Conservation (phyloP, 2,888 invertebrate species). For the Linnaemya tessellans region DNA sequence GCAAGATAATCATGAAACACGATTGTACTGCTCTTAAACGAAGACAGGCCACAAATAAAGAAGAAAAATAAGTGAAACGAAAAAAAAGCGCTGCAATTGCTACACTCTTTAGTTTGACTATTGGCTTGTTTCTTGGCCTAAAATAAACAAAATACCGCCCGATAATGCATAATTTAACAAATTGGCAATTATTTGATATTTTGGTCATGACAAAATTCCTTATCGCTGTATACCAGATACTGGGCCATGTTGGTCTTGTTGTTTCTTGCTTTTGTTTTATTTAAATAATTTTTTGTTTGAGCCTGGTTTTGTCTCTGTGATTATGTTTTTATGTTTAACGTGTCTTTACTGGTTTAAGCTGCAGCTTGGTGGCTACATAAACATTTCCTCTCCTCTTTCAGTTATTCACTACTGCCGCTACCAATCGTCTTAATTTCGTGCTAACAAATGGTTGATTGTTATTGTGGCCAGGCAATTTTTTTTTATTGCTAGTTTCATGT, state of each 20-base stretch:
- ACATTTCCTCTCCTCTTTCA: conserved; percentile 4
- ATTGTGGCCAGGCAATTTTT: conserved; percentile 33
- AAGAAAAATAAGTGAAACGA: conserved; percentile 5
- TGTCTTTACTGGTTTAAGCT: conserved; percentile 36
- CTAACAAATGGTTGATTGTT: conserved; percentile 59
- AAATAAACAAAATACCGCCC: conserved; percentile 81
- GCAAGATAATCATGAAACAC: conserved; percentile 68
- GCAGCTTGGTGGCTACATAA: conserved; percentile 44
- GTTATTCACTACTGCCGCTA: neutral
- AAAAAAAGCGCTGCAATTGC: conserved; percentile 65
- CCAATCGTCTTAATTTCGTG: conserved; percentile 35
- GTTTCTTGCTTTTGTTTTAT: neutral
- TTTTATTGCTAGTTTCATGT: conserved; percentile 19
- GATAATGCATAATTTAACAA: conserved; percentile 83
- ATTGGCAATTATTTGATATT: conserved; percentile 73
- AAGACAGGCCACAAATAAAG: neutral
- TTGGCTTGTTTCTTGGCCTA: conserved; percentile 70
- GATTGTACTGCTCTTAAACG: conserved; percentile 55
- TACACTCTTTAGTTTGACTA: conserved; percentile 66
- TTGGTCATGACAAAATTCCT: conserved; percentile 73
- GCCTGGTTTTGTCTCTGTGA: conserved; percentile 30
- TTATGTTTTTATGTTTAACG: conserved; percentile 59
- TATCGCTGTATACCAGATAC: conserved; percentile 71
- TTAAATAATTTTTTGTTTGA: neutral
- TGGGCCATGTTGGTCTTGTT: conserved; percentile 65